Conservation (phyloP, 2,797 vertebrate genomes). For the Acrocephalus scirpaceus region DNA sequence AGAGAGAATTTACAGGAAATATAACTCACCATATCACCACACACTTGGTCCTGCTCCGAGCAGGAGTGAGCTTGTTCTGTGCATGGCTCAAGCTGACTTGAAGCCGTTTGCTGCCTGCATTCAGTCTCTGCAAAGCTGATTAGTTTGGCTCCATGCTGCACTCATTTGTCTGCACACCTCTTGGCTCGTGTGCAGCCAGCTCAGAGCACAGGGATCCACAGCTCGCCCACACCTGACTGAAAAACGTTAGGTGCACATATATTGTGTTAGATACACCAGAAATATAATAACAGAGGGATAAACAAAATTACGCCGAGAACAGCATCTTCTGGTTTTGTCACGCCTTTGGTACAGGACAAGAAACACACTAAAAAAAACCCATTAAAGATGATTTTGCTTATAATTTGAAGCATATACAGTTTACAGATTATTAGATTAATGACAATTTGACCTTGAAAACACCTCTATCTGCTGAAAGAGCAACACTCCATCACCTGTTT, state of each 20-base stretch:
- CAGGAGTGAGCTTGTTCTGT: not conserved
- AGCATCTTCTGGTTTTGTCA: not conserved
- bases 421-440: constrained; percentile 82
- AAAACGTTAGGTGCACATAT: not conserved
- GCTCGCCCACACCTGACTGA: not conserved
- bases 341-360: constrained; percentile 3
- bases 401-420: constrained; percentile 76
- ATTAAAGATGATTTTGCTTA: constrained; percentile 68
- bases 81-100: not conserved
- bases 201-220: not conserved
- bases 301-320: constrained; percentile 36
- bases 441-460: constrained; percentile 80
- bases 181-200: not conserved
- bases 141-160: not conserved
- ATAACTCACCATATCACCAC: not conserved
- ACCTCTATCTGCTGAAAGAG: constrained; percentile 79
- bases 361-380: not conserved
- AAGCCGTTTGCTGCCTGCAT: not conserved
- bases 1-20: not conserved
- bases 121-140: not conserved
- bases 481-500: constrained; percentile 82
- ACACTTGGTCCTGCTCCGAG: not conserved
- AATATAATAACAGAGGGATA: constrained; percentile 31
- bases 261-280: not conserved
- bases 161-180: not conserved